phyloP scores from a whole-genome alignment of 2,888 invertebrate genomes.

The Oegoconia quadripuncta region DNA sequence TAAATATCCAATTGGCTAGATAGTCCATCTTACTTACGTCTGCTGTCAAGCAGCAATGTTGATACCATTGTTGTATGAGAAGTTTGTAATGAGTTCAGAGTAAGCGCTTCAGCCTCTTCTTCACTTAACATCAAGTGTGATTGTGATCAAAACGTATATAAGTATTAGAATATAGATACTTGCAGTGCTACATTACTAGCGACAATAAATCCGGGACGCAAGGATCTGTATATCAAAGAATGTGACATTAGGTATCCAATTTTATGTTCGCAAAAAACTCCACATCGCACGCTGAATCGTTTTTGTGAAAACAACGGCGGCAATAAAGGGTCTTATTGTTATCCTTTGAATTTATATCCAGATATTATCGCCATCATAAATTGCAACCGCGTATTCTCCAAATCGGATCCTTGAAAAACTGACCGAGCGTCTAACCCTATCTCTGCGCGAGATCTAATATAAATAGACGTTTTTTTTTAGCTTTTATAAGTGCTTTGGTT shows the following conservation, averaged over 20 bases:
- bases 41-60: no score
- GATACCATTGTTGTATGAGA: no score
- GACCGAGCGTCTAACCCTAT: constrained; percentile 36
- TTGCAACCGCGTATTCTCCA: constrained; percentile 61
- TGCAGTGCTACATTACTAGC: constrained; percentile 33
- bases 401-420: constrained; percentile 62
- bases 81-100: no score
- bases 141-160: no score
- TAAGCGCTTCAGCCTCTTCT: no score
- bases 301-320: constrained; percentile 73
- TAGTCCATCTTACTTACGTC: no score
- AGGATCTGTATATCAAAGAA: constrained; percentile 62
- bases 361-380: constrained; percentile 74
- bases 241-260: constrained; percentile 62
- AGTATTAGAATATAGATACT: no score
- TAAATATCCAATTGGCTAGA: no score
- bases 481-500: no score
- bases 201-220: constrained; percentile 48
- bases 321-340: constrained; percentile 77
- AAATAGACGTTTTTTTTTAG: not conserved
- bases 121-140: no score
- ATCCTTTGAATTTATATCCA: constrained; percentile 77
- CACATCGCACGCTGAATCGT: constrained; percentile 61
- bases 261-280: constrained; percentile 65
- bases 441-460: not conserved